Conservation (phyloP, 2,888 invertebrate species). For the Lepidonotus clava region DNA sequence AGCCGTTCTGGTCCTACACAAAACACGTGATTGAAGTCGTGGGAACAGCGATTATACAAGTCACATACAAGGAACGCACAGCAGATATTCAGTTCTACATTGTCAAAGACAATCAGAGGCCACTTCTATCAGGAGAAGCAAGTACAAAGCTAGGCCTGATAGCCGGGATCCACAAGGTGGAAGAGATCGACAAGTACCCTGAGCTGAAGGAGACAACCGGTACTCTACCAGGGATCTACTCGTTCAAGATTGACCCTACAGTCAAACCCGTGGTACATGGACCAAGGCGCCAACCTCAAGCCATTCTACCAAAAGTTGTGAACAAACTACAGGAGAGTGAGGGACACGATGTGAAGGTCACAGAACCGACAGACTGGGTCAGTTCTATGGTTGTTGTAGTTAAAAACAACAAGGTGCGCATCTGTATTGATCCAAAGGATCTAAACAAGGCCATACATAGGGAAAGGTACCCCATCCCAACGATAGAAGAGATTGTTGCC, state of each 20-base stretch:
- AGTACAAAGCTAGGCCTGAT: conserved; percentile 16
- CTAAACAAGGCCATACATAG: conserved; percentile 63
- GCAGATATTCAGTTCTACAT: background rate
- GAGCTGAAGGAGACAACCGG: conserved; percentile 26
- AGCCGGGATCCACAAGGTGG: background rate
- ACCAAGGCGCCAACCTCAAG: no score
- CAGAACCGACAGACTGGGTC: conserved; percentile 67
- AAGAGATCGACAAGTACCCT: conserved; percentile 27
- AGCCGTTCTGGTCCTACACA: background rate
- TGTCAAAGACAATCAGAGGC: background rate
- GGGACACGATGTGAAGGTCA: conserved; percentile 62
- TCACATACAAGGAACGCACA: background rate
- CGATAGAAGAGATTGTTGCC: conserved; percentile 65
- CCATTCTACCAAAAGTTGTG: no score
- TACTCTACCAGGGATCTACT: background rate
- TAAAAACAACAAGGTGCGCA: conserved; percentile 63
- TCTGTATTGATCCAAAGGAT: conserved; percentile 66
- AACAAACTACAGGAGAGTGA: conserved; percentile 65
- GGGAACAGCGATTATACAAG: background rate
- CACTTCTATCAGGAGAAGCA: conserved; percentile 28
- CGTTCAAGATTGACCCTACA: conserved; percentile 59
- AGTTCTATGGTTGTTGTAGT: conserved; percentile 65
- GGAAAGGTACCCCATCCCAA: conserved; percentile 65
- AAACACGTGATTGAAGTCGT: background rate
- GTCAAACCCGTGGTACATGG: conserved; percentile 50